Percentiles rank a stretch among this genome's conserved stretches.
phyloP scores from a whole-genome alignment of 2,113 vertebrate species.

The Apus apus region DNA sequence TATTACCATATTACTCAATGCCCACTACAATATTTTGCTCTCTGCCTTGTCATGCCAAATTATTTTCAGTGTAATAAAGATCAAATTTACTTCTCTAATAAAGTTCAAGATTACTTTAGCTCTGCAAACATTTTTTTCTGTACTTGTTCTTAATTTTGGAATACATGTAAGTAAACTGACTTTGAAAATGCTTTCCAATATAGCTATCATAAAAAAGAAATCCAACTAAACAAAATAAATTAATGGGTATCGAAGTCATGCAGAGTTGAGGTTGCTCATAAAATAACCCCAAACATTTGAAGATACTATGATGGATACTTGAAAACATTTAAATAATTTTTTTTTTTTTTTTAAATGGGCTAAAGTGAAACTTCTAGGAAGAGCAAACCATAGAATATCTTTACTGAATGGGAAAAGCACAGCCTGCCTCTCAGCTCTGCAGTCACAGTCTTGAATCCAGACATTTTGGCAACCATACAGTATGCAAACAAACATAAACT shows the following conservation, averaged over 20 bases:
- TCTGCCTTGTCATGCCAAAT: neutral
- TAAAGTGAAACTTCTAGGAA: neutral
- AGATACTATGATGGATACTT: neutral
- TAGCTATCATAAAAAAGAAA: neutral
- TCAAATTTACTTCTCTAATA: neutral
- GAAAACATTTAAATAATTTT: neutral
- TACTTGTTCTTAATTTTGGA: neutral
- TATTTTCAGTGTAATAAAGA: neutral
- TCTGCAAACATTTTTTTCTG: neutral
- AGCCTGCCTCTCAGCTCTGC: neutral
- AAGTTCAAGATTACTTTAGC: neutral
- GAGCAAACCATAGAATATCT: neutral
- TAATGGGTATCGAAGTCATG: neutral
- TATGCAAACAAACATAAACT: slow-evolving; percentile 55
- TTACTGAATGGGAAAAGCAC: neutral
- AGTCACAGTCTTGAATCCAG: neutral
- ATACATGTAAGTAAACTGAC: neutral
- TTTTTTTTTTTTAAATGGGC: neutral
- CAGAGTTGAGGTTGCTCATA: neutral
- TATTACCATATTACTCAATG: neutral
- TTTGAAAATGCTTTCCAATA: neutral
- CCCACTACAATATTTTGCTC: neutral
- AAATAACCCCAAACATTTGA: neutral
- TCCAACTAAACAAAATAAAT: neutral
- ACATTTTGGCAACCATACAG: slow-evolving; percentile 42